phyloP scores from a whole-genome alignment of 2,888 invertebrate genomes.

The Tetramorium bicarinatum region DNA sequence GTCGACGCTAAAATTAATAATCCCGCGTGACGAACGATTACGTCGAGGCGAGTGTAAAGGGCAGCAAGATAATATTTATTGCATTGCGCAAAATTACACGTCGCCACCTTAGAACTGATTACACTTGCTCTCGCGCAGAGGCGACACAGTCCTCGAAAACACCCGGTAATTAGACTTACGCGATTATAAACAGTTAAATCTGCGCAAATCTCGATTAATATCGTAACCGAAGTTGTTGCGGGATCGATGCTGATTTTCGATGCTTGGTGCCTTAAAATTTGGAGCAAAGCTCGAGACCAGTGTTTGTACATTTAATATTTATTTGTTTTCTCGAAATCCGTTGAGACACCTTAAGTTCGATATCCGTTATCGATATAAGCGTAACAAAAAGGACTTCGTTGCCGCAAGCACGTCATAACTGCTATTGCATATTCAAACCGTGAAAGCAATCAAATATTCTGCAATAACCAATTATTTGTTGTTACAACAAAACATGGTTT shows the following conservation, averaged over 20 bases:
- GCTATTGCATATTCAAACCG: background rate
- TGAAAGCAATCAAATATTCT: conserved; percentile 1
- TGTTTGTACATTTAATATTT: background rate
- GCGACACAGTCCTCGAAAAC: conserved; percentile 2
- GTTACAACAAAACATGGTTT: background rate
- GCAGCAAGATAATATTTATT: conserved; percentile 55
- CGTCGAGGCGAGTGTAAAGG: conserved; percentile 46
- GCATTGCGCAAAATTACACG: conserved; percentile 47
- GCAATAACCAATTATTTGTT: conserved; percentile 1
- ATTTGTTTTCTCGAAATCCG: conserved; percentile 28
- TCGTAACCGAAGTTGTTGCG: background rate
- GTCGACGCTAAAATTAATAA: conserved; percentile 73
- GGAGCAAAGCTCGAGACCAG: no score
- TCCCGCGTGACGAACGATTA: conserved; percentile 63
- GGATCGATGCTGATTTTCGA: background rate
- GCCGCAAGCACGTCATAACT: background rate
- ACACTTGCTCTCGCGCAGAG: background rate
- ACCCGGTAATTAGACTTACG: background rate
- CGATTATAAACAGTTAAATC: background rate
- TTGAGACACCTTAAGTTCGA: conserved; percentile 22
- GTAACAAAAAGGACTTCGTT: background rate
- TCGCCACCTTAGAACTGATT: conserved; percentile 35
- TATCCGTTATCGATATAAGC: conserved; percentile 46
- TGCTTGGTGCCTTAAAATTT: background rate
- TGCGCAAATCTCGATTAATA: background rate